phyloP scores from a whole-genome alignment of 53 echinoderm and acorn worm species.

The Paracentrotus lividus region DNA sequence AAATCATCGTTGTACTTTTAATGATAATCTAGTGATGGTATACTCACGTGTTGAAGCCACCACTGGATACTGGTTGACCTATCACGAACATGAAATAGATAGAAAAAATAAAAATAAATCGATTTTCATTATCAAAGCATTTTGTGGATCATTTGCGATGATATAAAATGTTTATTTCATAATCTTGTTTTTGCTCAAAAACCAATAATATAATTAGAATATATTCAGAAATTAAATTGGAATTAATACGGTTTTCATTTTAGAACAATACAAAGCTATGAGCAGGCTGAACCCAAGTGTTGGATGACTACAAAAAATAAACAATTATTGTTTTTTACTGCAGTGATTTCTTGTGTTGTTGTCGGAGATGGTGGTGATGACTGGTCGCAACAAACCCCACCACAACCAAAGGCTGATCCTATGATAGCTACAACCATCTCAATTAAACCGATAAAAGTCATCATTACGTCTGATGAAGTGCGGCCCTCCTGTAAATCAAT shows the following conservation, averaged over 20 bases:
- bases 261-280: not conserved
- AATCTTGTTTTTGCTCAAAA: not conserved
- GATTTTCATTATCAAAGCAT: too few species aligned
- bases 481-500: not conserved
- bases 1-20: too few species aligned
- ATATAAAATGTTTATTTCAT: too few species aligned
- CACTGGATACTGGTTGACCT: not conserved
- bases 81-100: not conserved
- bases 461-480: not conserved
- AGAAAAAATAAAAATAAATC: too few species aligned
- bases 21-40: too few species aligned
- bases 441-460: not conserved
- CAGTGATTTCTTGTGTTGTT: not conserved
- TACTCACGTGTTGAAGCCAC: not conserved
- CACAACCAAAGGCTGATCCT: not conserved
- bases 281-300: not conserved
- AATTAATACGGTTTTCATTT: not conserved
- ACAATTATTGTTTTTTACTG: not conserved
- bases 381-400: not conserved
- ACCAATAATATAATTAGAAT: not conserved
- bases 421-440: slow-evolving; percentile 6
- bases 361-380: too few species aligned
- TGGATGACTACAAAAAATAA: not conserved
- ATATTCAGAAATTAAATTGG: not conserved
- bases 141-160: too few species aligned